Evolutionary conservation across 2,797 vertebrate genomes (phyloP).

Genomic region (Pangasius larnaudii): DNA sequence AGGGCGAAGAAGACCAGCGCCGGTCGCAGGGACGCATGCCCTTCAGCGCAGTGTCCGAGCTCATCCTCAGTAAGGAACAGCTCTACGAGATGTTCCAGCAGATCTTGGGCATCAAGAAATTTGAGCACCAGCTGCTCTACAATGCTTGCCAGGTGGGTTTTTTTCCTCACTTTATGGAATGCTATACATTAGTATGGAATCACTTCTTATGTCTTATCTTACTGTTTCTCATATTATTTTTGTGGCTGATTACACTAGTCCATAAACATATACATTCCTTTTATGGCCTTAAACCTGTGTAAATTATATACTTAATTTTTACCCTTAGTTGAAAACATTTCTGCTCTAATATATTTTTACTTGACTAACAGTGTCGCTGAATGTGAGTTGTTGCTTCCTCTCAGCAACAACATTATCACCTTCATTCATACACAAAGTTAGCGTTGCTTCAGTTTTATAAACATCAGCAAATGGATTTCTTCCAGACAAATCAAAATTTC

Average conservation of each 20-base stretch:
- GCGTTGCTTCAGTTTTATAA: neutral
- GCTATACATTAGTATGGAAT: neutral
- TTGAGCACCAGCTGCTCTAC: constrained; percentile 88
- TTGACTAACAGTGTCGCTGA: no score
- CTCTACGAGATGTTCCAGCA: constrained; percentile 92
- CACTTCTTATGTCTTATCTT: neutral
- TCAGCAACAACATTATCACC: neutral
- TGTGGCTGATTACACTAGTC: neutral
- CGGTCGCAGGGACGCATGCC: constrained; percentile 81
- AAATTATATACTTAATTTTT: neutral
- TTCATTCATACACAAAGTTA: neutral
- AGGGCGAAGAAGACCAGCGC: constrained; percentile 84
- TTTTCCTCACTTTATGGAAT: neutral
- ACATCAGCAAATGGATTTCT: neutral
- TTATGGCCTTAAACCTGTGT: neutral
- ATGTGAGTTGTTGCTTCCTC: neutral
- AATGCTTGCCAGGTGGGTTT: constrained; percentile 85
- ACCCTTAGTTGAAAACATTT: neutral
- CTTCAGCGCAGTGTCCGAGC: constrained; percentile 84
- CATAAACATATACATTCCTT: neutral
- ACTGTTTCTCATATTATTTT: neutral
- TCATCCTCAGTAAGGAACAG: constrained; percentile 90
- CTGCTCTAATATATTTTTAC: neutral
- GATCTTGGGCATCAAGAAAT: constrained; percentile 87
- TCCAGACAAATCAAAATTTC: neutral